phyloP scores from a whole-genome alignment of 2,113 vertebrate species.

The Aythya baeri region DNA sequence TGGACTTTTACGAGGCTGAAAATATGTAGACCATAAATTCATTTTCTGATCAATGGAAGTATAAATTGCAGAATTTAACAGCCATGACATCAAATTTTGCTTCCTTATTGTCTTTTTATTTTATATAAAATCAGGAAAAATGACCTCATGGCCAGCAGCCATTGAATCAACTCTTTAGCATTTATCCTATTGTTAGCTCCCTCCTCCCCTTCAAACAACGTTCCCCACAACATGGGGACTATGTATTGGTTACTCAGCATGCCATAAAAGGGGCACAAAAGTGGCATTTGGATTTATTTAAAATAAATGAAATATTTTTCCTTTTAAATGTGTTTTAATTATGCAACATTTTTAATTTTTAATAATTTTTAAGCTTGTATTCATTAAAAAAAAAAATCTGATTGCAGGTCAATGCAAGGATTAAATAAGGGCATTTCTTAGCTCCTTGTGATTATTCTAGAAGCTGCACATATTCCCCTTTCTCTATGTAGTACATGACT shows the following conservation, averaged over 20 bases:
- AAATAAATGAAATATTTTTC: neutral
- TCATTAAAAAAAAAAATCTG: neutral
- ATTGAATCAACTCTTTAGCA: neutral
- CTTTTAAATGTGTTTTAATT: neutral
- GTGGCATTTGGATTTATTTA: neutral
- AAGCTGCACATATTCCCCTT: neutral
- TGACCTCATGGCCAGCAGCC: neutral
- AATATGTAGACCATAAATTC: neutral
- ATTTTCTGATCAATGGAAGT: conserved; percentile 10
- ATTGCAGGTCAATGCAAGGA: neutral
- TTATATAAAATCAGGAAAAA: neutral
- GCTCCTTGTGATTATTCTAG: neutral
- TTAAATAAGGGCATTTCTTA: neutral
- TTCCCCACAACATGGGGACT: neutral
- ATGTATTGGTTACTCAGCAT: neutral
- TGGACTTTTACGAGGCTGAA: neutral
- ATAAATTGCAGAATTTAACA: conserved; percentile 13
- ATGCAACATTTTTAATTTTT: neutral
- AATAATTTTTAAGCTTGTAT: neutral
- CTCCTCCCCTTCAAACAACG: neutral
- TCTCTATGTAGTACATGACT: neutral
- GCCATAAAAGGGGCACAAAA: neutral
- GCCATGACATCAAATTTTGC: neutral
- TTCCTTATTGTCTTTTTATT: neutral
- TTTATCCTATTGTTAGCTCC: neutral